These are phyloP conservation scores for Antrozous pallidus DNA, from an alignment of 2,797 vertebrate species.

Conservation along the genomic window DNA sequence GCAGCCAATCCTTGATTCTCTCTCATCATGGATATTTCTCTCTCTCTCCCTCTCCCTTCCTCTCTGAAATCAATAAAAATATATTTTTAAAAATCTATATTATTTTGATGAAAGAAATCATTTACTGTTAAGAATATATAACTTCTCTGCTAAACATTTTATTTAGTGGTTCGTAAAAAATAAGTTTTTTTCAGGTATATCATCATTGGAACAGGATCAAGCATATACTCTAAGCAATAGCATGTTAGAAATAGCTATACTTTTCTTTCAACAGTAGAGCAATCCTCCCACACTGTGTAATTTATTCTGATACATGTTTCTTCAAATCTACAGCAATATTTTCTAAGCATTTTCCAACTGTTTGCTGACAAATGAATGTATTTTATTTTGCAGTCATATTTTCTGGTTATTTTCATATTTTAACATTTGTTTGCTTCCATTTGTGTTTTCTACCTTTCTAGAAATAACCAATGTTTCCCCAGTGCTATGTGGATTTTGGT, in stretches of 20 bases:
- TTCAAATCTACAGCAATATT: slow-evolving; percentile 48
- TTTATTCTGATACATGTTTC: slow-evolving; percentile 60
- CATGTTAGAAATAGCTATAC: slow-evolving; percentile 44
- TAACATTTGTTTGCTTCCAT: slow-evolving; percentile 12
- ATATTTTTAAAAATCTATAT: not conserved
- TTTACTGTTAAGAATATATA: slow-evolving; percentile 3
- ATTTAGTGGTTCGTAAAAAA: slow-evolving; percentile 2
- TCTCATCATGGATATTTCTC: too few relatives aligned
- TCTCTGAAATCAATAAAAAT: too few relatives aligned
- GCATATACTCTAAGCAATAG: not conserved
- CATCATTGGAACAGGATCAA: slow-evolving; percentile 5
- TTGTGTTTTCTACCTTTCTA: slow-evolving; percentile 7
- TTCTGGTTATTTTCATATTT: slow-evolving; percentile 26
- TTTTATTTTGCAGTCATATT: slow-evolving; percentile 52
- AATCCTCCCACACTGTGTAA: slow-evolving; percentile 44
- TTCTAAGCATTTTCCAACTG: slow-evolving; percentile 55
- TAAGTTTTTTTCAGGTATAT: not conserved
- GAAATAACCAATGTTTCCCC: not conserved
- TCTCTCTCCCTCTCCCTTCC: too few relatives aligned
- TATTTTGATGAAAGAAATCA: slow-evolving; percentile 1
- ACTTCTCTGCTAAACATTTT: not conserved
- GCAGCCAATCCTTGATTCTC: too few relatives aligned
- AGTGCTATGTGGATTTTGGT: slow-evolving; percentile 20
- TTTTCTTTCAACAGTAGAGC: slow-evolving; percentile 41
- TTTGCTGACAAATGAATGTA: slow-evolving; percentile 59